Evolutionary conservation across 2,113 vertebrate genomes (phyloP), one percentile per base, ranked within the genome.

Genomic region (Sander vitreus): DNA sequence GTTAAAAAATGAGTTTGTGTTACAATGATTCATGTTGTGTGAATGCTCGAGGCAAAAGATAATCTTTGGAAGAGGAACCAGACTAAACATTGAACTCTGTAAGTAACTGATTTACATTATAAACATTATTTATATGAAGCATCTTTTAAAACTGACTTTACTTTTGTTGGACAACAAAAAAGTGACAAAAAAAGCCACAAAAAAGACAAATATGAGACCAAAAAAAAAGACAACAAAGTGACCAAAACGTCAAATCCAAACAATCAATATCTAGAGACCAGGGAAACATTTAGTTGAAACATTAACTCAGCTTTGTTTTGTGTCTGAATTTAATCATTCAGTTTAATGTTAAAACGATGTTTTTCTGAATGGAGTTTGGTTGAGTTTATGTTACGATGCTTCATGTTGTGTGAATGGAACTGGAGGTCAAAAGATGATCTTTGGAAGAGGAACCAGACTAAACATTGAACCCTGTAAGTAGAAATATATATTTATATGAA

Each of bases 31-130:
- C n/a, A 64, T 39, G 50, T n/a, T 76, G 74, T 76, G 74, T 57
- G 51, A 67, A 13, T 54, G 2, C 7, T n/a, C n/a, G n/a, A n/a
- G 62, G 58, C 0, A 1, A 2, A 72, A 79, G 3, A 2, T 85
- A 0, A 1, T 58, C 9, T 88, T 88, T 75, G 78, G 82, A 55
- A 55, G 50, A 47, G 78, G 75, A 78, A 63, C 21, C 86, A 83
- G 51, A 0, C 30, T 86, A 76, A 60, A 5, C 0, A 6, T 81
- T 25, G 76, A 83, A 48, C 5, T 47, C 80, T 74, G 83, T 85
- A 7, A 89, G 80, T 78, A 25, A 39, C 8, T 43, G 39, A 69
- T 7, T 4, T 3, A 13, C 4, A 16, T 16, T 7, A 48, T 18
- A 13, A 30, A 48, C 15, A 48, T 48, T 16, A 48, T 16, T 48